Evolutionary conservation across 2,113 vertebrate genomes (phyloP).

Genomic region (Chlorodrepanis virens): DNA sequence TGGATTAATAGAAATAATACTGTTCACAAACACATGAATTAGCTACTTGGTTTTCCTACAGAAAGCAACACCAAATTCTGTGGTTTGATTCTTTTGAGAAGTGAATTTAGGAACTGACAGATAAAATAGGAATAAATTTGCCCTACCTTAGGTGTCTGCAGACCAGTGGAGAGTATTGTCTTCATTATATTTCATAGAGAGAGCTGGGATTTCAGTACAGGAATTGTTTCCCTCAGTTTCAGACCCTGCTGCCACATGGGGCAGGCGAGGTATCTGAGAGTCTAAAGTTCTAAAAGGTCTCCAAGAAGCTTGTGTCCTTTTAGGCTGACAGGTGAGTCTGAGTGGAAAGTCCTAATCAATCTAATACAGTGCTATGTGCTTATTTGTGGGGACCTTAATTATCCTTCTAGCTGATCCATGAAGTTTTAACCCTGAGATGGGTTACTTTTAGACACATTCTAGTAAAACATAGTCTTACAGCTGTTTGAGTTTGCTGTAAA

Average conservation of each 20-base stretch:
- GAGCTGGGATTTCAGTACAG: background rate
- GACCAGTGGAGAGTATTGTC: background rate
- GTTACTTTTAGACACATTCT: background rate
- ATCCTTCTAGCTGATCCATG: background rate
- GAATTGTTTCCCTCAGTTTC: background rate
- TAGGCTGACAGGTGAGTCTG: background rate
- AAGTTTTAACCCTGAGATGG: background rate
- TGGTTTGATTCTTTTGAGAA: background rate
- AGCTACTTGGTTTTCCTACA: background rate
- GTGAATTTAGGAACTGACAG: background rate
- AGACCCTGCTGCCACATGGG: background rate
- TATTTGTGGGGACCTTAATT: background rate
- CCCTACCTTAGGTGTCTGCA: background rate
- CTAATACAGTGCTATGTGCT: background rate
- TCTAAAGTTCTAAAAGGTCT: background rate
- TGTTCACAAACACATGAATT: background rate
- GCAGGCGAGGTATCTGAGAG: background rate
- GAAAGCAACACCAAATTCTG: background rate
- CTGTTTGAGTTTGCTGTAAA: background rate
- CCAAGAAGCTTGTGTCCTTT: background rate
- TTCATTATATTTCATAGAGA: background rate
- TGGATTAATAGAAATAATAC: background rate
- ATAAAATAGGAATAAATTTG: background rate
- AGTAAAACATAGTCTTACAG: background rate
- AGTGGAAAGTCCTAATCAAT: background rate